Base-by-base conservation (phyloP, 2,113 vertebrate genomes). In the Leptobrachium ailaonicum region DNA sequence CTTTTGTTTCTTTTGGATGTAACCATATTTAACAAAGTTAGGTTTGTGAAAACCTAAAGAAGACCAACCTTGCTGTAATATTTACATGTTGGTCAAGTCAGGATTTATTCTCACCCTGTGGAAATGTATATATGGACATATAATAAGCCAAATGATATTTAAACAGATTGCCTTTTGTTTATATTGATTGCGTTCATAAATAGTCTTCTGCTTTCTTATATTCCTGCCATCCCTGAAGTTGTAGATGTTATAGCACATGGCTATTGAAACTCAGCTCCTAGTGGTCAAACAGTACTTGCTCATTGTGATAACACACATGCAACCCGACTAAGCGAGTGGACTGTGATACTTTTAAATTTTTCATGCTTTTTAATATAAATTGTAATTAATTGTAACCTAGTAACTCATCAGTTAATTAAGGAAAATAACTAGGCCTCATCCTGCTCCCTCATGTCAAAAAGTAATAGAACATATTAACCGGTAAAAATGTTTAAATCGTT, bases 11-110 rank as follows among this genome's bases (percentile, higher is more conserved):
- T 60, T 12, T 60, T 60, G 56, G 56, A 60, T 1, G 9, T 60
- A 60, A 60, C 11, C 56, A 60, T 60, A 60, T 60, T 60, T 60
- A 60, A 60, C 56, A 60, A 60, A 60, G 56, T 60, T 60, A 60
- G 9, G 4, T 60, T 60, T 12, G 56, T 60, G 56, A 60, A 60
- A 60, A 8, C 56, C 56, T 60, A 60, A 60, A 60, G 56, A 60
- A 60, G 13, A 13, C 9, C 13, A 60, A 60, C 56, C 4, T 12
- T 8, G 11, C 9, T 14, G 9, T 60, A 12, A 60, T 60, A 60
- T 60, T 60, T 60, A 12, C 56, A 60, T 60, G 56, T 60, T 60
- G 56, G 56, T 60, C 13, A 60, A 60, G 56, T 2, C 56, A 60
- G 9, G 9, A 60, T 60, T 60, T 60, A 60, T 12, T 60, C 13